Percentiles rank a stretch among this genome's conserved stretches.
Evolutionary conservation across 2,113 vertebrate species (phyloP).

Genomic region (Chinchilla lanigera): DNA sequence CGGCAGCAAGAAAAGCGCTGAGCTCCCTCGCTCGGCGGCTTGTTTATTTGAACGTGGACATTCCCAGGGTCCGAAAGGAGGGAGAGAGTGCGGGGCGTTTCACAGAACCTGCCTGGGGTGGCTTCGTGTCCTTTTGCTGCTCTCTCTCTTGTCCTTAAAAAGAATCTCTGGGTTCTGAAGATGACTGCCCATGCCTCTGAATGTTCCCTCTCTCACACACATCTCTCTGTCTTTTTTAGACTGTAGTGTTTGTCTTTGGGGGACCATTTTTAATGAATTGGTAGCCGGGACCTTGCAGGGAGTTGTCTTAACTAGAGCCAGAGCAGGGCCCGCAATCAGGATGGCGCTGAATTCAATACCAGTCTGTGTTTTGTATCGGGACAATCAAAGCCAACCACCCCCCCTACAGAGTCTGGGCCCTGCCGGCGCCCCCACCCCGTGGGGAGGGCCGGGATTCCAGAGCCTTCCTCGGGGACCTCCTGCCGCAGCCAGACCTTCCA

Average conservation of each 20-base stretch:
- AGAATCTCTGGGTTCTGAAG: background rate
- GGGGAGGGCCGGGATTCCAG: slow-evolving; percentile 22
- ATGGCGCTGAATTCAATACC: slow-evolving; percentile 66
- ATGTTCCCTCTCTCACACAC: background rate
- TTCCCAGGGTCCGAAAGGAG: slow-evolving; percentile 85
- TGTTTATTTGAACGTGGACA: slow-evolving; percentile 84
- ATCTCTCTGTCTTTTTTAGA: background rate
- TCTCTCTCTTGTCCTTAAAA: slow-evolving; percentile 63
- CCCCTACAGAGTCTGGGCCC: slow-evolving; percentile 47
- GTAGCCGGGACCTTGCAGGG: slow-evolving; percentile 16
- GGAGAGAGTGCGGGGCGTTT: slow-evolving; percentile 56
- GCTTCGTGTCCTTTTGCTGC: background rate
- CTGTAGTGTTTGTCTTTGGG: background rate
- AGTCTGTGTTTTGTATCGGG: slow-evolving; percentile 70
- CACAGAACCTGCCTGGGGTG: slow-evolving; percentile 64
- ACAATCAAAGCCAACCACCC: slow-evolving; percentile 65
- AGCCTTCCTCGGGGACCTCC: background rate
- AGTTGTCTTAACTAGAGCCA: background rate
- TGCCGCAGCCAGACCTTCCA: background rate
- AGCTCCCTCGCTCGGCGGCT: slow-evolving; percentile 72
- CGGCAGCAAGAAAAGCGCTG: slow-evolving; percentile 81
- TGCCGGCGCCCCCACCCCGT: background rate
- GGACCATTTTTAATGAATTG: slow-evolving; percentile 31
- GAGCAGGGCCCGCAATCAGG: background rate
- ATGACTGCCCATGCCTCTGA: background rate